phyloP scores from a whole-genome alignment of 1,140 invertebrate genomes.

The Theocolax elegans region DNA sequence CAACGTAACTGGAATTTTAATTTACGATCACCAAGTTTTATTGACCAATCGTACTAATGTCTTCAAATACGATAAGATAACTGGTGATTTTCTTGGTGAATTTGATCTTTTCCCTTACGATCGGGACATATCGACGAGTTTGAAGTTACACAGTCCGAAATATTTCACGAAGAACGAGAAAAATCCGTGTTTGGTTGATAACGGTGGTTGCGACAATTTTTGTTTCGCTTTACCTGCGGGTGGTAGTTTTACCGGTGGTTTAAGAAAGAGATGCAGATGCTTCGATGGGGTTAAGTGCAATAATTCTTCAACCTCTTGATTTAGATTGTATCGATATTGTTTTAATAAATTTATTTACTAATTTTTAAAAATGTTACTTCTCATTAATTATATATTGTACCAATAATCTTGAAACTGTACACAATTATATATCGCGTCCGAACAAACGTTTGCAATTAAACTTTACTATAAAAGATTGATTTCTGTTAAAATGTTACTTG shows the following conservation, averaged over 20 bases:
- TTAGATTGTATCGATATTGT: too few species aligned
- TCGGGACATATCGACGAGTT: not conserved
- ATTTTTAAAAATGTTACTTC: too few species aligned
- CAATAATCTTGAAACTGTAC: too few species aligned
- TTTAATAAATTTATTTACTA: too few species aligned
- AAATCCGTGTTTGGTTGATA: constrained; percentile 16
- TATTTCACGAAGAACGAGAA: not conserved
- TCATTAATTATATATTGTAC: too few species aligned
- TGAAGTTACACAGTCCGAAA: not conserved
- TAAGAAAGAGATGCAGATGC: constrained; percentile 3
- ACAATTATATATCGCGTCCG: too few species aligned
- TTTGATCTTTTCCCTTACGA: constrained; percentile 13
- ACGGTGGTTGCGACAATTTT: constrained; percentile 33
- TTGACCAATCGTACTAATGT: not conserved
- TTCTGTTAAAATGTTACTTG: too few species aligned
- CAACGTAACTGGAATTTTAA: constrained; percentile 3
- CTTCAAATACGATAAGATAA: not conserved
- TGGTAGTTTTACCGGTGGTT: too few species aligned
- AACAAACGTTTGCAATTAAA: too few species aligned
- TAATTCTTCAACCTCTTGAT: too few species aligned
- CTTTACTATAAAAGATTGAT: too few species aligned
- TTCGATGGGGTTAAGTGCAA: constrained; percentile 29
- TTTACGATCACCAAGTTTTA: not conserved
- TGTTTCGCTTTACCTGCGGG: constrained; percentile 20
- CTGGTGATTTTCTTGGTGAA: not conserved